Percentiles rank a stretch among this genome's conserved stretches.
Conservation (phyloP, 2,113 vertebrate genomes). For the Gallinago jamesoni region DNA sequence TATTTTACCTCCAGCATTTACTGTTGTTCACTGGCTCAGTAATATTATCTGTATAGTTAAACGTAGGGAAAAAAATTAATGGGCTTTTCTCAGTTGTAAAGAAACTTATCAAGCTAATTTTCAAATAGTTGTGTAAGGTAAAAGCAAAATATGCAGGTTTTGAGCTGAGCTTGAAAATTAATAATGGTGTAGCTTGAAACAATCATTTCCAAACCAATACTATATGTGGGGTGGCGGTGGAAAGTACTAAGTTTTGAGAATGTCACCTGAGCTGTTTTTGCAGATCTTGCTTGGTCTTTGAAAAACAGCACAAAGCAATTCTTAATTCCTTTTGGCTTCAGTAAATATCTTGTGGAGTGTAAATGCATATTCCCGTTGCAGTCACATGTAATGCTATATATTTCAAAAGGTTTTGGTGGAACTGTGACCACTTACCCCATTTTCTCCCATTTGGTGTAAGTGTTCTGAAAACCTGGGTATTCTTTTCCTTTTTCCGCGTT, state of each 20-base stretch:
- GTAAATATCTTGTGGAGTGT: not conserved
- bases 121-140: not conserved
- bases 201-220: not conserved
- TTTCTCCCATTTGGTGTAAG: not conserved
- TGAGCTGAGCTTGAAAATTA: not conserved
- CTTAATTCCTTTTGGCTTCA: not conserved
- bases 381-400: not conserved
- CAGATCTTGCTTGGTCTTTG: not conserved
- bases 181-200: not conserved
- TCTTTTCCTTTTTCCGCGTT: not conserved
- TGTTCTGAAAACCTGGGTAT: not conserved
- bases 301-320: not conserved
- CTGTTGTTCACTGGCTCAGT: not conserved
- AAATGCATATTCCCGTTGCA: not conserved
- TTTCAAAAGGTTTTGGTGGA: not conserved
- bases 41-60: not conserved
- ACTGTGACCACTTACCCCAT: not conserved
- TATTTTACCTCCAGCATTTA: not conserved
- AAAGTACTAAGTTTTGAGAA: not conserved
- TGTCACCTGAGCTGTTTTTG: not conserved
- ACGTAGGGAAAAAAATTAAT: not conserved
- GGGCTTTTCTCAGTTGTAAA: not conserved
- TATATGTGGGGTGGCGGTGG: accelerated
- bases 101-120: not conserved
- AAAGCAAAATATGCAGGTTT: not conserved